Evolutionary conservation across 2,797 vertebrate species (phyloP), one percentile per base, ranked within the genome.

Genomic region (Pangasius djambal): DNA sequence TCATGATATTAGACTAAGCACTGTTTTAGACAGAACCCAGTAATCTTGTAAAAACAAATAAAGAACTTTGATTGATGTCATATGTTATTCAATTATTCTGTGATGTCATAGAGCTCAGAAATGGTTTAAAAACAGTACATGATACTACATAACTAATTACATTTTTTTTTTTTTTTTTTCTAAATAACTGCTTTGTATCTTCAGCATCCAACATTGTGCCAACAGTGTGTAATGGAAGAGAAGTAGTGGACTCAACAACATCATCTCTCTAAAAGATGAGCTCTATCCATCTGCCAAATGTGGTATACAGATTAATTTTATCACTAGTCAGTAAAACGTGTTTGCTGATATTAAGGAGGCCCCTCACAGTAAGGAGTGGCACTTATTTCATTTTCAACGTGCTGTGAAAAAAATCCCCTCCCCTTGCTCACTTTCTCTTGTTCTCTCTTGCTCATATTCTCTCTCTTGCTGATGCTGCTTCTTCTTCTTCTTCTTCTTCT

Each of bases 201-300:
- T 96, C 96, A 1, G 95, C 96, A 87, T 96, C 96, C 1, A 97
- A 96, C 83, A 94, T 94, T 0, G 96, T 98, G 90, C 97, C 97
- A 85, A 97, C 97, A 0, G 97, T 98, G 72, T 98, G 97, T 92
- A 98, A 98, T 0, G 97, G 97, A 31, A 97, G 96, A 0, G 97
- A 98, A 93, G 97, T 97, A 89, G 96, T 97, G 86, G 97, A 97
- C 91, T 98, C 97, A 3, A 97, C 97, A 0, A 98, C 97, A 0
- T 98, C 97, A 0, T 98, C 97, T 31, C 94, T 98, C 91, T 98
- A 96, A 97, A 78, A 86, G 79, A 86, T 25, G 59, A 83, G 9
- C 91, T 90, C 92, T 86, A 91, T 92, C 94, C 93, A 93, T 92
- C 93, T 92, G 91, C 91, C 95, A 94, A 94, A 95, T 94, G 93